Percentiles rank a stretch among this genome's conserved stretches.
These are phyloP conservation scores for Orthonyx spaldingii DNA, from an alignment of 2,113 vertebrate genomes.

Conservation along the genomic window DNA sequence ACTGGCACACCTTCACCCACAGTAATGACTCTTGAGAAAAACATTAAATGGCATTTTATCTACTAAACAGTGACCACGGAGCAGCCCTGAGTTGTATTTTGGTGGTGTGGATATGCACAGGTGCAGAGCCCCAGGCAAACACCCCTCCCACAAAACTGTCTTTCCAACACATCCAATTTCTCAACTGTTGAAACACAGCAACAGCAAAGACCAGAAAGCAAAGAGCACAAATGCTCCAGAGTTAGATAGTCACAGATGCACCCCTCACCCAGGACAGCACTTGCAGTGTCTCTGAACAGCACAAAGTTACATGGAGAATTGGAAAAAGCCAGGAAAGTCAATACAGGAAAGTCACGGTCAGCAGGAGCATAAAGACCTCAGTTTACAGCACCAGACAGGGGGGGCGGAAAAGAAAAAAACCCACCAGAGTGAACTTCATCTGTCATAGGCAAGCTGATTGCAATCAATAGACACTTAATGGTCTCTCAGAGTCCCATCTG, in stretches of 20 bases:
- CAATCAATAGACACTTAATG: slow-evolving; percentile 63
- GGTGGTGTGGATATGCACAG: neutral
- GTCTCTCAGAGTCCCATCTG: slow-evolving; percentile 51
- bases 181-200: neutral
- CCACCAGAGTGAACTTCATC: slow-evolving; percentile 21
- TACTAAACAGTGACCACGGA: neutral
- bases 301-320: neutral
- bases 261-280: neutral
- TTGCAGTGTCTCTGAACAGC: neutral
- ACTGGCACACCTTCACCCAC: neutral
- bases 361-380: neutral
- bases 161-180: neutral
- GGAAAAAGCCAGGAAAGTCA: neutral
- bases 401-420: rapidly evolving
- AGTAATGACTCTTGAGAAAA: neutral
- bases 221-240: neutral
- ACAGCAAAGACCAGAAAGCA: neutral
- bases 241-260: neutral
- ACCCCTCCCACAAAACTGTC: neutral
- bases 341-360: neutral
- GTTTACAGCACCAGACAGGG: neutral
- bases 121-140: neutral
- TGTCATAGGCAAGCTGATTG: slow-evolving; percentile 50
- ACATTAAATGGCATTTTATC: neutral
- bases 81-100: rapidly evolving